A percentile compares a stretch with the other conserved stretches of the same genome.
Conservation (phyloP, 1,140 invertebrate species). For the Laupala kohalensis region DNA sequence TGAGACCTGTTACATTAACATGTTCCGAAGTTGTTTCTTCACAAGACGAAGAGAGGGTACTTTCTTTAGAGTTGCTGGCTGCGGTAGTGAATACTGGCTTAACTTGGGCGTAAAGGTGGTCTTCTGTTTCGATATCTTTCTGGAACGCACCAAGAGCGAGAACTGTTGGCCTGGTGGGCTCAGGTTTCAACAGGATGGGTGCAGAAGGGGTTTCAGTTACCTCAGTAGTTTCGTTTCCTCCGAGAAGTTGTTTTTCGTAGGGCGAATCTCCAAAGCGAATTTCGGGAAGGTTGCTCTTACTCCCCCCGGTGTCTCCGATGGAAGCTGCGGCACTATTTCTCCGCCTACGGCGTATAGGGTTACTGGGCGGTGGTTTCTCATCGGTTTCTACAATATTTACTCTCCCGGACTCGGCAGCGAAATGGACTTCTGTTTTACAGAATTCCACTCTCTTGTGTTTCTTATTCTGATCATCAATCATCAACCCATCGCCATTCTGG, state of each 20-base stretch:
- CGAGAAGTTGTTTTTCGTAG: slow-evolving; percentile 31
- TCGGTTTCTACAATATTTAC: slow-evolving; percentile 78
- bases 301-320: slow-evolving; percentile 16
- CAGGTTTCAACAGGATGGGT: neutral
- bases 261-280: slow-evolving; percentile 37
- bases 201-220: neutral
- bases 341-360: slow-evolving; percentile 48
- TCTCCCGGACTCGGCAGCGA: slow-evolving; percentile 65
- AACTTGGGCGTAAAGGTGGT: slow-evolving; percentile 1
- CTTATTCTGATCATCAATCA: slow-evolving; percentile 15
- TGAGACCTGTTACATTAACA: slow-evolving; percentile 17
- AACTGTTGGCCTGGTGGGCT: neutral
- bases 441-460: slow-evolving; percentile 65
- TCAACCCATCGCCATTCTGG: slow-evolving; percentile 10
- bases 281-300: slow-evolving; percentile 27
- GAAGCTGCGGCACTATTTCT: neutral
- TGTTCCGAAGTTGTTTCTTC: neutral
- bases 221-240: slow-evolving; percentile 8
- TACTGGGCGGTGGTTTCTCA: slow-evolving; percentile 66
- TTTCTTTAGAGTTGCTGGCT: neutral
- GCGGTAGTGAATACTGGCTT: slow-evolving; percentile 4
- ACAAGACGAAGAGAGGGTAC: neutral
- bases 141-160: neutral
- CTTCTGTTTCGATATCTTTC: slow-evolving; percentile 1
- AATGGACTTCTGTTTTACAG: slow-evolving; percentile 74